Evolutionary conservation across 2,113 vertebrate species (phyloP).

Genomic region (Rousettus leschenaultii): DNA sequence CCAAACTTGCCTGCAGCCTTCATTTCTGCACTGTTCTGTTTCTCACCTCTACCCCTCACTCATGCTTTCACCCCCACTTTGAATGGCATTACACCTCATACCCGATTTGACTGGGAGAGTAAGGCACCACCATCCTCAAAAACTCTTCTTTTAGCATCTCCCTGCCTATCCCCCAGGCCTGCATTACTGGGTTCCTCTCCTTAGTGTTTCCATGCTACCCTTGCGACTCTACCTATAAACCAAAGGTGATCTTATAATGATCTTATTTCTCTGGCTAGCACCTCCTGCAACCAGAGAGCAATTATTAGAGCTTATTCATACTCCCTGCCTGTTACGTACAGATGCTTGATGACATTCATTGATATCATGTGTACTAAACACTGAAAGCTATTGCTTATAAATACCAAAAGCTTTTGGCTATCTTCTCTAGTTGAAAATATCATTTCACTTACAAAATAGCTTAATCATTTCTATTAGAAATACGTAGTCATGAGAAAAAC

Average conservation of each 20-base stretch:
- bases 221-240: neutral
- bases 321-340: neutral
- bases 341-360: neutral
- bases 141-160: neutral
- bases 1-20: fast-evolving
- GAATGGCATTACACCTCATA: neutral
- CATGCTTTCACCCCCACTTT: neutral
- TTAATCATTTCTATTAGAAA: neutral
- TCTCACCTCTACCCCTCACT: neutral
- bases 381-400: neutral
- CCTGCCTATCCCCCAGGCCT: neutral
- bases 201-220: neutral
- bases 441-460: neutral
- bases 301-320: neutral
- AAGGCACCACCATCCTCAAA: neutral
- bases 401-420: neutral
- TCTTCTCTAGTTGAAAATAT: neutral
- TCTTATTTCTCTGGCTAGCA: neutral
- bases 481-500: neutral
- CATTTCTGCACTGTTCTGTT: neutral
- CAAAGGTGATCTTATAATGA: fast-evolving
- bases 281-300: neutral
- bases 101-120: neutral
- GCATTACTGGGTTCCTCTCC: neutral
- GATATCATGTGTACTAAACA: neutral